Conservation (phyloP, 2,113 vertebrate genomes). For the Brachirus orientalis region DNA sequence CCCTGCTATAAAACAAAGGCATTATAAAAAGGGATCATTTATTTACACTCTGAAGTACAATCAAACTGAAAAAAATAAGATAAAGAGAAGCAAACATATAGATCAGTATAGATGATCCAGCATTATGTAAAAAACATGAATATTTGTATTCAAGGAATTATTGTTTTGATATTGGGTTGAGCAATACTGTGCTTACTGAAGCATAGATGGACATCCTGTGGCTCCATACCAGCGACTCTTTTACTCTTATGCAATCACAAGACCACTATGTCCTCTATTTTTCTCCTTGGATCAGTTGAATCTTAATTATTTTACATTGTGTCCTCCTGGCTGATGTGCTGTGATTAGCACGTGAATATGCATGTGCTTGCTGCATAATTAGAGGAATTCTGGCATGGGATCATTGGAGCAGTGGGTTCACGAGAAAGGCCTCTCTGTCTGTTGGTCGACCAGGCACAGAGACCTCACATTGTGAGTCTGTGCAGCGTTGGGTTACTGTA, state of each 20-base stretch:
- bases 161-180: too few relatives aligned
- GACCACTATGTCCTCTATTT: conserved; percentile 14
- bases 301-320: conserved; percentile 44
- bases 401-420: conserved; percentile 57
- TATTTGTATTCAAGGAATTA: too few relatives aligned
- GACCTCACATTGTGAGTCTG: conserved; percentile 75
- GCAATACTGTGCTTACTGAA: too few relatives aligned
- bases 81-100: too few relatives aligned
- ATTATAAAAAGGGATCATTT: too few relatives aligned
- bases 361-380: conserved; percentile 68
- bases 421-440: conserved; percentile 79
- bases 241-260: conserved; percentile 44
- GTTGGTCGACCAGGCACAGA: conserved; percentile 67
- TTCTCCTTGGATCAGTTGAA: conserved; percentile 24
- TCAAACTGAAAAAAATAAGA: too few relatives aligned
- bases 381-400: conserved; percentile 71
- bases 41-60: too few relatives aligned
- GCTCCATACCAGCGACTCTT: conserved; percentile 7
- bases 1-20: too few relatives aligned
- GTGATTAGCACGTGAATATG: conserved; percentile 64
- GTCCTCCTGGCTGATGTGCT: conserved; percentile 37
- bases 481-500: conserved; percentile 71
- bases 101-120: too few relatives aligned
- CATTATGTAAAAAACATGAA: too few relatives aligned
- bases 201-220: conserved; percentile 6